A percentile compares a stretch with the other conserved stretches of the same genome.
Conservation (phyloP, 2,888 invertebrate species). For the Heliconius ethilla region DNA sequence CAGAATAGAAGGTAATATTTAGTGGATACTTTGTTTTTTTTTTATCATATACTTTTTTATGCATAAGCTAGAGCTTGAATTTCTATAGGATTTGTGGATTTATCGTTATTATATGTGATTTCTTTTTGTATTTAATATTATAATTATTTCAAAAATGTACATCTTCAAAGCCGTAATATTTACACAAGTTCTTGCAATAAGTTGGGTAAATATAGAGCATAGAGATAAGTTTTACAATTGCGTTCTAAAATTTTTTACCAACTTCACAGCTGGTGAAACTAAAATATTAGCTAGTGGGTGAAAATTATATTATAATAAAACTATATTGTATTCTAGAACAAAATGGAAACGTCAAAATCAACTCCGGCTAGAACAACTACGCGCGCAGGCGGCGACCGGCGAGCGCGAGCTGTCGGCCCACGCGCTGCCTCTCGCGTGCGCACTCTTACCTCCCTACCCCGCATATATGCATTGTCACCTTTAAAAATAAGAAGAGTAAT, state of each 20-base stretch:
- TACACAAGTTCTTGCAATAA: no score
- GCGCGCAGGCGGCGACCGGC: constrained; percentile 91
- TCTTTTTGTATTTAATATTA: no score
- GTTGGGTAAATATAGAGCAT: no score
- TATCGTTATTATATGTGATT: no score
- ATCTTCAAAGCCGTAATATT: no score
- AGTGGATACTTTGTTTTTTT: background rate
- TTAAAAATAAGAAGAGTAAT: constrained; percentile 47
- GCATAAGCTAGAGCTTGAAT: background rate
- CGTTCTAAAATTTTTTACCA: no score
- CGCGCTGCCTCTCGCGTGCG: constrained; percentile 71
- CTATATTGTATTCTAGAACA: constrained; percentile 79
- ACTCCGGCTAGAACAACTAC: constrained; percentile 90
- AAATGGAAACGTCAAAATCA: constrained; percentile 96
- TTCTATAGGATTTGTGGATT: no score
- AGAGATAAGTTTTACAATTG: no score
- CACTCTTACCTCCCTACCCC: constrained; percentile 73
- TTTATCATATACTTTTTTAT: background rate
- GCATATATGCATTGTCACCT: constrained; percentile 78
- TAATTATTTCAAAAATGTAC: no score
- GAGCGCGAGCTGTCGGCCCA: constrained; percentile 79
- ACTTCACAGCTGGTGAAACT: no score
- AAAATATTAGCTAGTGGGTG: no score
- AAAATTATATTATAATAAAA: constrained; percentile 1
- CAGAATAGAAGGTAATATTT: constrained; percentile 89